These are phyloP conservation scores for Acanthurus tractus DNA, from an alignment of 2,797 vertebrate genomes.

Conservation along the genomic window DNA sequence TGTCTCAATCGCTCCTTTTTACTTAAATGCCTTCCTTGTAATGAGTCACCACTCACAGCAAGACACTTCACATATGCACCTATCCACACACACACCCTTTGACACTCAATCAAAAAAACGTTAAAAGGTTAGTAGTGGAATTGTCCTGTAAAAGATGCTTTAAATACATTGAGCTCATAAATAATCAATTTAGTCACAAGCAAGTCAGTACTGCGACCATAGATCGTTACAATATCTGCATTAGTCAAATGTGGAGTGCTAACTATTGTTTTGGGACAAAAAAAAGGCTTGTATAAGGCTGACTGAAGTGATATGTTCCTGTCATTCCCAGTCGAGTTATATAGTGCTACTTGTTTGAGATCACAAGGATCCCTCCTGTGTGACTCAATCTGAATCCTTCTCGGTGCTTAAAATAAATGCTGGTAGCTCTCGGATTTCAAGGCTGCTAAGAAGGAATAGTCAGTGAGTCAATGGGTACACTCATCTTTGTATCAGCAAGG, in stretches of 20 bases:
- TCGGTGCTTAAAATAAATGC: slow-evolving; percentile 42
- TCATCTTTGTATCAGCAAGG: slow-evolving; percentile 27
- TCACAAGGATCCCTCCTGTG: slow-evolving; percentile 31
- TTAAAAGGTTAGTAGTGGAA: no score
- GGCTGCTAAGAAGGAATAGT: slow-evolving; percentile 29
- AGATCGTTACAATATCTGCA: no score
- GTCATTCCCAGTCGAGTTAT: slow-evolving; percentile 22
- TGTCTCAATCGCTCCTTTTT: no score
- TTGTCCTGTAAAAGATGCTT: no score
- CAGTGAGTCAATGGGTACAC: slow-evolving; percentile 36
- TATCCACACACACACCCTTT: no score
- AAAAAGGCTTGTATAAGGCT: background rate
- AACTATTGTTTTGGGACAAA: background rate
- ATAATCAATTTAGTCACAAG: background rate
- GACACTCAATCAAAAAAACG: no score
- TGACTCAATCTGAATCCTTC: slow-evolving; percentile 40
- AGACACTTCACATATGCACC: no score
- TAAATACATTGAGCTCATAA: no score
- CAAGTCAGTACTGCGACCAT: background rate
- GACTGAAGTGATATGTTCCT: background rate
- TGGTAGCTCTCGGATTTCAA: slow-evolving; percentile 35
- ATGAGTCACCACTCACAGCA: no score
- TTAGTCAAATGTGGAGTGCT: background rate
- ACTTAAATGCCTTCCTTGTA: no score
- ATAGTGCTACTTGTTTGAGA: slow-evolving; percentile 1